Evolutionary conservation across 2,113 vertebrate genomes (phyloP).

Genomic region (Hypomesus transpacificus): DNA sequence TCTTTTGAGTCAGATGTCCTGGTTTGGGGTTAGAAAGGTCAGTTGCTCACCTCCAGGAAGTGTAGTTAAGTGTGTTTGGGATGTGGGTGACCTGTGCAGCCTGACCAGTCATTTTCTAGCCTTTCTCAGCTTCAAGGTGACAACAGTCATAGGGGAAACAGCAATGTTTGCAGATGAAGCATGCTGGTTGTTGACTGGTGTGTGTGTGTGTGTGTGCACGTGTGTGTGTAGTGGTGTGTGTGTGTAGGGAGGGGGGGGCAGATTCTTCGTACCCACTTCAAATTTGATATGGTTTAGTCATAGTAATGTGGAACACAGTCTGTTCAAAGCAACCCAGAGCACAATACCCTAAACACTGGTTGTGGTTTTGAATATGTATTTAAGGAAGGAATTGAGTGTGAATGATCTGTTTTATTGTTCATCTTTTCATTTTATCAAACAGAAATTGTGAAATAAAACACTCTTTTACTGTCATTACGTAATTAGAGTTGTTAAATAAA

Average conservation of each 20-base stretch:
- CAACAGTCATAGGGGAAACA: conserved; percentile 37
- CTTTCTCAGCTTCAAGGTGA: conserved; percentile 48
- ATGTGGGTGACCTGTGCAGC: background rate
- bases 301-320: conserved; percentile 8
- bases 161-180: conserved; percentile 68
- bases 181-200: conserved; percentile 56
- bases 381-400: background rate
- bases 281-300: conserved; percentile 27
- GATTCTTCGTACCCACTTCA: conserved; percentile 19
- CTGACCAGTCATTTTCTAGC: conserved; percentile 14
- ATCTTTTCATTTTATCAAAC: conserved; percentile 17
- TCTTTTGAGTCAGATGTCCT: background rate
- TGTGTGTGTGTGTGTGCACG: background rate
- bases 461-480: conserved; percentile 25
- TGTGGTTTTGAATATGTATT: background rate
- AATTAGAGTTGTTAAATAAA: conserved; percentile 61
- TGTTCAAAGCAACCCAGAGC: background rate
- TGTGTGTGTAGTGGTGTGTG: no score
- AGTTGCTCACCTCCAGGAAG: background rate
- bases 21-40: background rate
- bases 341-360: background rate
- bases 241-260: conserved; percentile 11
- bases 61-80: conserved; percentile 6
- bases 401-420: background rate
- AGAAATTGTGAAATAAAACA: conserved; percentile 34